A percentile compares a stretch with the other conserved stretches of the same genome.
Conservation (phyloP, 2,888 invertebrate genomes). For the Malthinus flaveolus region DNA sequence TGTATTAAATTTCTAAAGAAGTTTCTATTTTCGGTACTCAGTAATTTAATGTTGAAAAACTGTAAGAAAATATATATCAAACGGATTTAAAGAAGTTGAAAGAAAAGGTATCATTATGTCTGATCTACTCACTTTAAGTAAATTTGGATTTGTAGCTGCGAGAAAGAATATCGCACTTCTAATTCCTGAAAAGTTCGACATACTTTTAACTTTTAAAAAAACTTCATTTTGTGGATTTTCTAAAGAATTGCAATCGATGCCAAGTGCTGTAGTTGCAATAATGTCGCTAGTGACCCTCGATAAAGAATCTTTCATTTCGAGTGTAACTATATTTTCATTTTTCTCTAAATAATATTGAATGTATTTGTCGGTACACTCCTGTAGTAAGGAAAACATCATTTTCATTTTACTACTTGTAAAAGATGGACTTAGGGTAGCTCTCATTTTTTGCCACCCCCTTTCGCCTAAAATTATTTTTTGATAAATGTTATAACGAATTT, state of each 20-base stretch:
- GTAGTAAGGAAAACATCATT: constrained; percentile 19
- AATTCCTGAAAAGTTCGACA: too few species aligned
- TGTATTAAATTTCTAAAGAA: constrained; percentile 36
- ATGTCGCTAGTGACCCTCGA: constrained; percentile 59
- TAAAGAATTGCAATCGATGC: constrained; percentile 60
- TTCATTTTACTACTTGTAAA: constrained; percentile 25
- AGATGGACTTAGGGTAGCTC: constrained; percentile 21
- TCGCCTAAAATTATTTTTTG: too few species aligned
- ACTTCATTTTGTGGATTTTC: constrained; percentile 59
- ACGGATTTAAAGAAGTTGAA: too few species aligned
- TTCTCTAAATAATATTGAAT: constrained; percentile 33
- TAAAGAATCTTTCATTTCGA: constrained; percentile 55
- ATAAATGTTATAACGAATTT: too few species aligned
- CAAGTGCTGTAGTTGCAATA: constrained; percentile 59
- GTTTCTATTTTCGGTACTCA: constrained; percentile 15
- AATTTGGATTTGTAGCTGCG: too few species aligned
- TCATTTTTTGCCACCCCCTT: constrained; percentile 24
- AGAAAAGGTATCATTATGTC: too few species aligned
- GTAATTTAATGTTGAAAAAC: constrained; percentile 21
- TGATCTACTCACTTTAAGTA: too few species aligned
- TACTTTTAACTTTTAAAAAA: constrained; percentile 57
- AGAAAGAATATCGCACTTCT: too few species aligned
- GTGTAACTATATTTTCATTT: constrained; percentile 28
- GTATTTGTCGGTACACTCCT: constrained; percentile 32
- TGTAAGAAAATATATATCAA: too few species aligned